phyloP scores from a whole-genome alignment of 2,113 vertebrate species.

The Capreolus pygargus region DNA sequence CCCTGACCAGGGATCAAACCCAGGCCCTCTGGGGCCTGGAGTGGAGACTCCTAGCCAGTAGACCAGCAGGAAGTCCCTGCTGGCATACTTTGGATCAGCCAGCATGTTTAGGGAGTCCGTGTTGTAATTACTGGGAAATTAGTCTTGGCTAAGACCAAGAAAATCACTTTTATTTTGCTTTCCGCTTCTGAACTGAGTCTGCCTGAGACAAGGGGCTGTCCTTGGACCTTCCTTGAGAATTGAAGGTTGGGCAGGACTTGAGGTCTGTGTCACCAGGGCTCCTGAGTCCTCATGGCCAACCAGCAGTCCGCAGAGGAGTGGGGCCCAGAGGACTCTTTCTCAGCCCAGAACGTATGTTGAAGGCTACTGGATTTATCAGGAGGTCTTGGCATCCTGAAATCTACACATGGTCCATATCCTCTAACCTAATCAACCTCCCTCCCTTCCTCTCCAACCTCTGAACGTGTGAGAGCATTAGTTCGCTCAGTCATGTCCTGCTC shows the following conservation, averaged over 20 bases:
- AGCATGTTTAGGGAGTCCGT: accelerated
- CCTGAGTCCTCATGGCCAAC: accelerated
- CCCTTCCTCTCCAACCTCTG: background rate
- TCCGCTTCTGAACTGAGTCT: accelerated
- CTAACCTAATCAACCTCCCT: accelerated
- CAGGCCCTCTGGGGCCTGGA: background rate
- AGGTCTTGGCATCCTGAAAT: background rate
- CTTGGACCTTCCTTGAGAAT: background rate
- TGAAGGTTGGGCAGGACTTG: background rate
- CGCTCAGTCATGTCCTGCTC: accelerated
- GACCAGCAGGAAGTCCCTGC: background rate
- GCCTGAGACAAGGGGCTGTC: accelerated
- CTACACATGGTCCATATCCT: background rate
- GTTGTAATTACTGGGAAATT: background rate
- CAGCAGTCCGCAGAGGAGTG: accelerated
- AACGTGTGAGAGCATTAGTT: background rate
- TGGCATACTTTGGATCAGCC: background rate
- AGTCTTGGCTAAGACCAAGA: background rate
- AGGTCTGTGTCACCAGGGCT: background rate
- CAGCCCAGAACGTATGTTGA: background rate
- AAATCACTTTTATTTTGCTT: background rate
- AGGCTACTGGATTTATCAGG: background rate
- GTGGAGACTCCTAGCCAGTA: background rate
- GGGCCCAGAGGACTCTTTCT: too few relatives aligned
- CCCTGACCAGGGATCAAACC: background rate